Conservation (phyloP, 2,113 vertebrate species). For the Ailuropoda melanoleuca region DNA sequence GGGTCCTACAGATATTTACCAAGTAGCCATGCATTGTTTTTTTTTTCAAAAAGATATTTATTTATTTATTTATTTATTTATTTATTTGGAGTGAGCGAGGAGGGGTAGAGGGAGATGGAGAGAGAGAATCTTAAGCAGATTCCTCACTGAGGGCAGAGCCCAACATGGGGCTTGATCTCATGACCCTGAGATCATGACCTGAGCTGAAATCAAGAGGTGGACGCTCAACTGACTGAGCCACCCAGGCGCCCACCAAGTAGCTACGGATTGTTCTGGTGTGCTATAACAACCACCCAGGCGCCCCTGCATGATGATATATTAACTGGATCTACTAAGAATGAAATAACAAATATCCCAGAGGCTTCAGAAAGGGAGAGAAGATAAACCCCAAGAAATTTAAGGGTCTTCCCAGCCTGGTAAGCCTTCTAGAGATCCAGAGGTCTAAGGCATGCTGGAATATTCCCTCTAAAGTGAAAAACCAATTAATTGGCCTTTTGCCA, state of each 20-base stretch:
- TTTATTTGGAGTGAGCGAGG: not conserved
- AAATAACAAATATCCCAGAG: too few species aligned
- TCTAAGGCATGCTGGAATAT: not conserved
- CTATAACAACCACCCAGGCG: too few species aligned
- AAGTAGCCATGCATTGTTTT: too few species aligned
- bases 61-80: not conserved
- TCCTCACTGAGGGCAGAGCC: not conserved
- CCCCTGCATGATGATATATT: not conserved
- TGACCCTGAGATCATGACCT: not conserved
- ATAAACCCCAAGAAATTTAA: too few species aligned
- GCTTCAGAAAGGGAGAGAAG: not conserved
- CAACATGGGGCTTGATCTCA: not conserved
- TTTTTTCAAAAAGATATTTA: not conserved
- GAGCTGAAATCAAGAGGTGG: not conserved
- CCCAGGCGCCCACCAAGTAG: not conserved
- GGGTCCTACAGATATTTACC: too few species aligned
- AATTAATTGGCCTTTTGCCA: too few species aligned
- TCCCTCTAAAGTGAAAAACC: not conserved
- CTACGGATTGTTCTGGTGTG: not conserved
- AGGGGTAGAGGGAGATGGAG: not conserved
- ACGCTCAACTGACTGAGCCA: not conserved
- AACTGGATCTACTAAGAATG: not conserved
- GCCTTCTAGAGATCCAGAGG: not conserved
- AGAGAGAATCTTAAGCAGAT: not conserved
- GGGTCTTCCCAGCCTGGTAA: not conserved